Base-by-base conservation (phyloP, 2,113 vertebrate genomes). In the Anoura caudifer region DNA sequence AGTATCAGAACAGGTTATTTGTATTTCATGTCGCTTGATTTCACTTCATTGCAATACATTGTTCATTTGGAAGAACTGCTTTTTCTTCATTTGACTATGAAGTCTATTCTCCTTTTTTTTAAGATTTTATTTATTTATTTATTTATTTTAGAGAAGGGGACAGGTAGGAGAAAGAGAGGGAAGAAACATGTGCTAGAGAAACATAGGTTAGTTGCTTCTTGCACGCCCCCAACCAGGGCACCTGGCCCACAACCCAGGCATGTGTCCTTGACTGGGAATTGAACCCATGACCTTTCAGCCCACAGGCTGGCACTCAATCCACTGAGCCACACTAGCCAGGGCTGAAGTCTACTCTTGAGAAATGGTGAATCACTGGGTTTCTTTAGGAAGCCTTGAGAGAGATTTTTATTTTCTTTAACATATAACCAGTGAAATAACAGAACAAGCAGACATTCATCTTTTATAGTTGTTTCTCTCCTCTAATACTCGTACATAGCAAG, bases 391-490 rank as follows among this genome's bases (percentile, higher is more conserved):
- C 47, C 90, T 90, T 80, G 38, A 95, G 77, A 87, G 70, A 75
- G 67, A 94, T 90, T 90, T 91, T 90, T 38, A 92, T 96, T 97
- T 97, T 92, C 92, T 96, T 95, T 92, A 94, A 76, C 83, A 87
- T 61, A 75, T 72, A 93, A 95, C 87, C 65, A 94, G 52, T 81
- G 92, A 94, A 92, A 76, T 84, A 89, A 79, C 26, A 87, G 38
- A 95, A 91, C 52, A 81, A 90, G 83, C 96, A 47, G 52, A 95
- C 70, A 93, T 96, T 93, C 90, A 92, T 95, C 92, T 97, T 95
- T 95, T 81, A 87, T 96, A 96, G 92, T 97, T 94, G 76, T 67
- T 95, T 92, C 47, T 38, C 33, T 95, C 50, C n/a, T 90, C 65
- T 95, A 95, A 90, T 54, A 63, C 61, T 63, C 28, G 5, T 63